Evolutionary conservation across 2,888 invertebrate species (phyloP).

Genomic region (Eupithecia subumbrata): DNA sequence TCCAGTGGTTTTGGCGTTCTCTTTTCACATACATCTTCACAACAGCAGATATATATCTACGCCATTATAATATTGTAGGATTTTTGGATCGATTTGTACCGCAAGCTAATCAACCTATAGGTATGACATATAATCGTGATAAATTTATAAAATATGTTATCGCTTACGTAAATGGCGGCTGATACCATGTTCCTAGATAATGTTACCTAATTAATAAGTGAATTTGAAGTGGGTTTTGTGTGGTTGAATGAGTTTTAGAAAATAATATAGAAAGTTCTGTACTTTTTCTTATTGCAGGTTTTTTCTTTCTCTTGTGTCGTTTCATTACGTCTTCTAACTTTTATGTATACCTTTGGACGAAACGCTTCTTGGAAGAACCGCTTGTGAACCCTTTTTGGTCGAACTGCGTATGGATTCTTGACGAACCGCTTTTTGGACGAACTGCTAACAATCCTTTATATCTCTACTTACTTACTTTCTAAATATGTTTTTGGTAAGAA

Average conservation of each 20-base stretch:
- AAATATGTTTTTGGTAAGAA: too few species aligned
- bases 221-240: neutral
- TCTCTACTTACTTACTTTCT: too few species aligned
- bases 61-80: too few species aligned
- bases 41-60: too few species aligned
- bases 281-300: neutral
- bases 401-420: too few species aligned
- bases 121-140: slow-evolving; percentile 26
- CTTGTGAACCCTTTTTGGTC: too few species aligned
- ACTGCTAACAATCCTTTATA: too few species aligned
- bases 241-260: neutral
- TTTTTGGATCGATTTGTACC: neutral
- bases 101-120: slow-evolving; percentile 7
- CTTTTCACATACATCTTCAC: too few species aligned
- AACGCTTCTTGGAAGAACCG: too few species aligned
- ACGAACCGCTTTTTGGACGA: too few species aligned
- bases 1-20: too few species aligned
- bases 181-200: slow-evolving; percentile 25
- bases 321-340: neutral
- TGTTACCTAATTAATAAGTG: slow-evolving; percentile 15
- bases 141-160: slow-evolving; percentile 23
- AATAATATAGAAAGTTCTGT: neutral
- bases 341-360: neutral
- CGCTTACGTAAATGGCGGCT: slow-evolving; percentile 25
- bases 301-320: neutral